Percentiles rank a stretch among this genome's conserved stretches.
Evolutionary conservation across 1,140 invertebrate species (phyloP).

Genomic region (Drosophila auraria): DNA sequence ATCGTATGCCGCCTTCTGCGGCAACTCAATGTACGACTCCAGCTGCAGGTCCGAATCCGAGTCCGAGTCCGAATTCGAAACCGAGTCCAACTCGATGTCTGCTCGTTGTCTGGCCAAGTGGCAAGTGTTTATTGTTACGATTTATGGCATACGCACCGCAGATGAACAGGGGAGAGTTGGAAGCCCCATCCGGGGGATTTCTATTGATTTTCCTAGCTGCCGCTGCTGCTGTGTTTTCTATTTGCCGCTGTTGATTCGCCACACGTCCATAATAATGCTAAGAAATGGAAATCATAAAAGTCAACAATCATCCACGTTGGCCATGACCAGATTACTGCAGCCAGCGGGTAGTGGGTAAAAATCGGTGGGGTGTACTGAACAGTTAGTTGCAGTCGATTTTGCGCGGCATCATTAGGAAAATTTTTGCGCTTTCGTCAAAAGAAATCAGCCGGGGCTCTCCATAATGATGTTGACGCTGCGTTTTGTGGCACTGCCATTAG

Average conservation of each 20-base stretch:
- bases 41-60: background rate
- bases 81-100: slow-evolving; percentile 49
- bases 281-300: slow-evolving; percentile 82
- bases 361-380: slow-evolving; percentile 24
- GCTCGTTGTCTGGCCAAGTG: slow-evolving; percentile 69
- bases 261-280: slow-evolving; percentile 74
- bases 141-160: slow-evolving; percentile 79
- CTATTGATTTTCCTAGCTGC: slow-evolving; percentile 66
- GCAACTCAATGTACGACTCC: slow-evolving; percentile 12
- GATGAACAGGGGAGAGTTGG: slow-evolving; percentile 44
- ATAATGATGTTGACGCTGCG: slow-evolving; percentile 73
- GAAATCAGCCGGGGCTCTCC: slow-evolving; percentile 40
- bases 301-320: slow-evolving; percentile 68
- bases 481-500: slow-evolving; percentile 52
- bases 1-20: slow-evolving; percentile 64
- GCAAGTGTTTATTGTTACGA: slow-evolving; percentile 76
- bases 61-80: slow-evolving; percentile 18
- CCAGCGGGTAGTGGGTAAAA: slow-evolving; percentile 10
- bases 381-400: slow-evolving; percentile 58
- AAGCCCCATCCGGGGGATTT: slow-evolving; percentile 53
- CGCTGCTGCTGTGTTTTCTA: slow-evolving; percentile 63
- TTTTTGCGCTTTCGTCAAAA: slow-evolving; percentile 72
- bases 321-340: slow-evolving; percentile 67
- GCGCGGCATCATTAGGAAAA: slow-evolving; percentile 74
- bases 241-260: slow-evolving; percentile 69